Evolutionary conservation across 2,888 invertebrate genomes (phyloP), one percentile per base, ranked within the genome.

Genomic region (Chesias legatella): DNA sequence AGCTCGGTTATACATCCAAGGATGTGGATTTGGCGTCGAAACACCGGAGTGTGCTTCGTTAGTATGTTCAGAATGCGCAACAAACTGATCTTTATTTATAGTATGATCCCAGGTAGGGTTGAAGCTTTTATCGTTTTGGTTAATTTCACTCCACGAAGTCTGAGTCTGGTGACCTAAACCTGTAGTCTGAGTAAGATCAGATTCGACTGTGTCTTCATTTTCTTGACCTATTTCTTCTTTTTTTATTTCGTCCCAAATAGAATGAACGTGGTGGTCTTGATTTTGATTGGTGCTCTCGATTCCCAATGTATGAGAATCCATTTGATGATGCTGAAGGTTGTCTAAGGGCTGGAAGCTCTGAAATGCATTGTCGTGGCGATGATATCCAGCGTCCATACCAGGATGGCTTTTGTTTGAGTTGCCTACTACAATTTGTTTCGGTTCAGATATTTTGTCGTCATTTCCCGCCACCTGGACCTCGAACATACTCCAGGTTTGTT

Each of bases 161-260:
- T 35, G 47, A n/a, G 43, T 54, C 26, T 63, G 59, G 22, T 65
- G 56, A 3, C 39, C 51, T 32, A 43, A 31, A 11, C 47, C 43
- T 11, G 43, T 27, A 7, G 43, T 34, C 22, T 52, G 47, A 7
- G 38, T 10, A 1, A 48, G 26, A 23, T 46, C 40, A 2, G 32
- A 30, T 10, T 33, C 49, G n/a, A 32, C 32, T 10, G 29, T 33
- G 24, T 46, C 35, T 34, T 32, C 36, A 24, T 36, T 36, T 24
- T 42, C 39, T 27, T 37, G 29, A 8, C 40, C 42, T 9, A 37
- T 32, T 36, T 47, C 44, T 25, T 48, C 33, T 33, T 38, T 48
- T 21, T 44, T 36, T n/a, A 39, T 43, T 25, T 41, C 33, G 26
- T 38, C 42, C 33, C 45, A 39, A 21, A 42, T 38, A 25, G 33